Base-by-base conservation (phyloP, 2,113 vertebrate species). In the Rhizomys pruinosus region DNA sequence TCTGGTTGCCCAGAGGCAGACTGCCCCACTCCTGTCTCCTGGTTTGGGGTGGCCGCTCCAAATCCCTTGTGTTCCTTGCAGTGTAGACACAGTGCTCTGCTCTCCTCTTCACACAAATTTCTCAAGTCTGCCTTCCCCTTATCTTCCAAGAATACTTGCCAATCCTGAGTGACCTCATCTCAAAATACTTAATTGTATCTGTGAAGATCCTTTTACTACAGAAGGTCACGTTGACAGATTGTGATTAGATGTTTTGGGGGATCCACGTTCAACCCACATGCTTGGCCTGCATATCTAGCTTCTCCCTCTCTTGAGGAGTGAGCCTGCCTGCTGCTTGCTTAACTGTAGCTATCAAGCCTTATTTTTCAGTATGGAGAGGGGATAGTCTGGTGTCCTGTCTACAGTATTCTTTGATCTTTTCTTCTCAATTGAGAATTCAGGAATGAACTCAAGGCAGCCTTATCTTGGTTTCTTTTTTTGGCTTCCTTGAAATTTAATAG, bases 211-310 rank as follows among this genome's bases (percentile, higher is more conserved):
- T 55, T 84, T 89, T 42, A 71, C 72, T 80, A 77, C 87, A n/a
- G 22, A n/a, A 80, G 37, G 66, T 87, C 68, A 72, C 27, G 61
- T 82, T 84, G 63, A 71, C 27, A 85, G 81, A 92, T 87, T 85
- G 19, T 72, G 37, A 23, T 47, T n/a, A 16, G n/a, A 9, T 32
- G 32, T 69, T 44, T 84, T 80, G 17, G 12, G 61, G 19, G 79
- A 39, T 29, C 10, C 71, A 87, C 29, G 55, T 78, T 91, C 42
- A 68, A 34, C 25, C 57, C 6, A 5, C 80, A 22, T 11, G 2
- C 17, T 0, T 5, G n/a, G 15, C 6, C 0, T 16, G 2, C 52
- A 5, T 9, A 17, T 55, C 27, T 3, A 57, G 44, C 17, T 12
- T 92, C 57, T 68, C 88, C 55, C 29, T 44, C 10, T 84, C 44